Conservation (phyloP, 2,888 invertebrate genomes). For the Drosophila algonquin region DNA sequence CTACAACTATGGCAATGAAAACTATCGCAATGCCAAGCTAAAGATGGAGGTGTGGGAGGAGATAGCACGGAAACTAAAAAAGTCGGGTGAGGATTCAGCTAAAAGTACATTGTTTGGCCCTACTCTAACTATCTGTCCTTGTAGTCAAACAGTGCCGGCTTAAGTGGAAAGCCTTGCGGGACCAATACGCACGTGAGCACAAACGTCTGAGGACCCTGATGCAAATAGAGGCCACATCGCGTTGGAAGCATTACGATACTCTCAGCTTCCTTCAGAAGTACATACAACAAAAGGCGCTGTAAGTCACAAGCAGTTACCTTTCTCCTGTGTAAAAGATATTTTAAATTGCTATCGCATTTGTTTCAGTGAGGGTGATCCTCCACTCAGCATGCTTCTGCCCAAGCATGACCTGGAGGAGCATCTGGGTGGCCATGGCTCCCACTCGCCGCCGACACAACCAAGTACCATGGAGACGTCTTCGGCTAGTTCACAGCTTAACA, state of each 20-base stretch:
- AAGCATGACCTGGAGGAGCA: constrained; percentile 76
- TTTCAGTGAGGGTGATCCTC: constrained; percentile 66
- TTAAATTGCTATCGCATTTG: not conserved
- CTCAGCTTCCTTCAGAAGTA: constrained; percentile 79
- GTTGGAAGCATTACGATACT: constrained; percentile 83
- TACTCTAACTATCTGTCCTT: not conserved
- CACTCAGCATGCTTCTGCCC: constrained; percentile 67
- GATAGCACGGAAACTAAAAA: constrained; percentile 81
- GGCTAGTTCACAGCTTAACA: constrained; percentile 53
- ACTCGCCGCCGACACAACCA: constrained; percentile 32
- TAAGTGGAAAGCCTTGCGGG: constrained; percentile 82
- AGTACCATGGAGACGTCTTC: constrained; percentile 46
- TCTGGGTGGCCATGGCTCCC: constrained; percentile 34
- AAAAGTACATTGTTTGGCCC: not conserved
- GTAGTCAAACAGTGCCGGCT: constrained; percentile 81
- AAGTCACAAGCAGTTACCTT: constrained; percentile 24
- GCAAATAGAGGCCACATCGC: constrained; percentile 68
- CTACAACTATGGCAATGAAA: constrained; percentile 78
- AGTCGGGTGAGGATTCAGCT: constrained; percentile 64
- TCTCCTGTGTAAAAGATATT: not conserved
- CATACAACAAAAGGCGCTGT: constrained; percentile 80
- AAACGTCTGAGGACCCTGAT: constrained; percentile 78
- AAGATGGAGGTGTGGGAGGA: constrained; percentile 82
- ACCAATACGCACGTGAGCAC: constrained; percentile 82
- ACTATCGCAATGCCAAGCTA: constrained; percentile 80